Evolutionary conservation across 2,113 vertebrate genomes (phyloP).

Genomic region (Cyphomyrus discorhynchus): DNA sequence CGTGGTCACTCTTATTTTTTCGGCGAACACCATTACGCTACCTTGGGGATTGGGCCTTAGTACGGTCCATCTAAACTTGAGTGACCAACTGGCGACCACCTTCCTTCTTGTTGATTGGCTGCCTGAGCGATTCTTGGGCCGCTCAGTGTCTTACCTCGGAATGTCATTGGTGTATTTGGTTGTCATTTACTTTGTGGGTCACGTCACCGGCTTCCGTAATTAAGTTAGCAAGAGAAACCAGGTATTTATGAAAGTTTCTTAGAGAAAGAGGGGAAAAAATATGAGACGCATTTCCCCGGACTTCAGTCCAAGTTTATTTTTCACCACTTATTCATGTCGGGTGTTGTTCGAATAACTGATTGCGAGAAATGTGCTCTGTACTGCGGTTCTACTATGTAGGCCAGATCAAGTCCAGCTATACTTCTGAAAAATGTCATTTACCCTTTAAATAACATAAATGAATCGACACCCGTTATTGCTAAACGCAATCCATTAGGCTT

Average conservation of each 20-base stretch:
- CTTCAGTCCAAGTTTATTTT: not conserved
- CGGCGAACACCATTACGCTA: constrained; percentile 46
- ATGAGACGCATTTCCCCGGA: not conserved
- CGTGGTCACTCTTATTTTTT: constrained; percentile 35
- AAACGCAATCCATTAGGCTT: not conserved
- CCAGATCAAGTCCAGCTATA: constrained; percentile 2
- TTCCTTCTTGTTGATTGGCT: constrained; percentile 45
- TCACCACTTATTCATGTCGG: not conserved
- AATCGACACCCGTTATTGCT: not conserved
- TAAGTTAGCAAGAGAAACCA: constrained; percentile 58
- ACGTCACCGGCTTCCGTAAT: constrained; percentile 55
- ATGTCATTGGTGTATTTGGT: constrained; percentile 45
- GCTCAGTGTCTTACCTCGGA: constrained; percentile 38
- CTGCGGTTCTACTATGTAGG: not conserved
- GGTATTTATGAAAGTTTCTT: constrained; percentile 36
- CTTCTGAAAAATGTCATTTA: not conserved
- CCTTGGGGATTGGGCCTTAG: constrained; percentile 59
- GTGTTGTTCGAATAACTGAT: not conserved
- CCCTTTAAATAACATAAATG: not conserved
- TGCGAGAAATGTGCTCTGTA: not conserved
- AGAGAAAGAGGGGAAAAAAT: not conserved
- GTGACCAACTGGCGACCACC: constrained; percentile 29
- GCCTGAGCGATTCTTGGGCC: constrained; percentile 32
- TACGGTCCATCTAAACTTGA: constrained; percentile 51
- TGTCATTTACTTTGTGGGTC: constrained; percentile 41